A percentile compares a stretch with the other conserved stretches of the same genome.
phyloP scores from a whole-genome alignment of 2,113 vertebrate genomes.

The Cynoglossus semilaevis region DNA sequence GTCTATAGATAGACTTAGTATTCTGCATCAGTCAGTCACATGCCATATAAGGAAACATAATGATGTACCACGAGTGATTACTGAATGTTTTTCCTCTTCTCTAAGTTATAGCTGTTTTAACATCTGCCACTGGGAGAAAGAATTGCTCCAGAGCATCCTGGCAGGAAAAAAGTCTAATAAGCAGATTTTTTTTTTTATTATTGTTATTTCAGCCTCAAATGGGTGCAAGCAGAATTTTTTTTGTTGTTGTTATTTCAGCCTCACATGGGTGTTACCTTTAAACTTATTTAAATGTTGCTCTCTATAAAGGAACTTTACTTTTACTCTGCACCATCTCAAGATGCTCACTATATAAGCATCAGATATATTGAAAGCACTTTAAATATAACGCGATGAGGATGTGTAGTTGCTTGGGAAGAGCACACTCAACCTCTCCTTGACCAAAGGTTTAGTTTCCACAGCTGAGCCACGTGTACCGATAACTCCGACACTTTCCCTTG shows the following conservation, averaged over 20 bases:
- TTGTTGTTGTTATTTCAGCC: constrained; percentile 1
- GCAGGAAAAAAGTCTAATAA: background rate
- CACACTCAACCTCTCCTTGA: no score
- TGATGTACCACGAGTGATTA: background rate
- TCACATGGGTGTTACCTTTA: background rate
- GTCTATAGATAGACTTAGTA: no score
- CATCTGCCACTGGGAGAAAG: background rate
- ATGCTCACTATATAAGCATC: no score
- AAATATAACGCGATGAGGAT: no score
- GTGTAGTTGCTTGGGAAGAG: no score
- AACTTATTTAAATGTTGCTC: background rate
- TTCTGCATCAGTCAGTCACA: background rate
- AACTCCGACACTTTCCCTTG: no score
- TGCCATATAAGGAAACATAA: background rate
- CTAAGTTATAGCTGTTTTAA: constrained; percentile 2
- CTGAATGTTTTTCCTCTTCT: background rate
- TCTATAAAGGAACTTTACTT: no score
- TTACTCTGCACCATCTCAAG: no score
- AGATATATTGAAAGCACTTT: no score
- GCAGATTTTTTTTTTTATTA: background rate
- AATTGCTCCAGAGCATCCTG: background rate
- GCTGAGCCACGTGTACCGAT: no score
- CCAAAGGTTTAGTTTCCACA: no score
- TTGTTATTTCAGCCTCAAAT: background rate
- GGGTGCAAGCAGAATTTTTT: no score